Evolutionary conservation across 2,113 vertebrate species (phyloP), one percentile per base, ranked within the genome.

Genomic region (Centrocercus urophasianus): DNA sequence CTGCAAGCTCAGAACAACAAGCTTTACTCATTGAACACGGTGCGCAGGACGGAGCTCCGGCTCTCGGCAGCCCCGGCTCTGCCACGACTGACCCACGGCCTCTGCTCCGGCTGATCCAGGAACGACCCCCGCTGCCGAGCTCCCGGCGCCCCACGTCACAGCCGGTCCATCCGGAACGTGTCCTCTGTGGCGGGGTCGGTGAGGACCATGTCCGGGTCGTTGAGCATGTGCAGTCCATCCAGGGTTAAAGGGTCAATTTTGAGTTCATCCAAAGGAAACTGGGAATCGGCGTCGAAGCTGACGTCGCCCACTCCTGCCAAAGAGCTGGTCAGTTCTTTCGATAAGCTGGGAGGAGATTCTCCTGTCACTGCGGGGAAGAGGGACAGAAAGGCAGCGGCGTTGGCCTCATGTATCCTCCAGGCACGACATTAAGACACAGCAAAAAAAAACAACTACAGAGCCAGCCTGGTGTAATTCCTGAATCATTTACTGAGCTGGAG

Each of bases 181-280:
- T 99, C 99, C 98, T 99, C 99, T 2, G 99, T 99, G 97, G 99
- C 99, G 0, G 99, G 98, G 97, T 99, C 99, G 1, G 99, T 95
- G 34, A 99, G 98, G 96, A 99, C 99, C 98, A 99, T 99, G 97
- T 99, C 99, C 0, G 99, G 99, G 98, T 99, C 99, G 2, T 99
- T 99, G 85, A 99, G 99, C 99, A 99, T 99, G 98, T 99, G 99
- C 83, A 99, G 98, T 97, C 99, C 99, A 42, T 99, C 99, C 95
- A 99, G 89, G 90, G 99, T 99, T 86, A 99, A 98, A 27, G 99
- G 99, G 97, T 99, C 99, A 40, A 99, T 99, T 98, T 99, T 99
- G 89, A 99, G 98, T 98, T 99, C 99, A 4, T 99, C 99, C 98
- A 99, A 97, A 11, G 99, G 99, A 96, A 99, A 99, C 92, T 99